phyloP scores from a whole-genome alignment of 1,140 invertebrate species.

The Uloborus diversus region DNA sequence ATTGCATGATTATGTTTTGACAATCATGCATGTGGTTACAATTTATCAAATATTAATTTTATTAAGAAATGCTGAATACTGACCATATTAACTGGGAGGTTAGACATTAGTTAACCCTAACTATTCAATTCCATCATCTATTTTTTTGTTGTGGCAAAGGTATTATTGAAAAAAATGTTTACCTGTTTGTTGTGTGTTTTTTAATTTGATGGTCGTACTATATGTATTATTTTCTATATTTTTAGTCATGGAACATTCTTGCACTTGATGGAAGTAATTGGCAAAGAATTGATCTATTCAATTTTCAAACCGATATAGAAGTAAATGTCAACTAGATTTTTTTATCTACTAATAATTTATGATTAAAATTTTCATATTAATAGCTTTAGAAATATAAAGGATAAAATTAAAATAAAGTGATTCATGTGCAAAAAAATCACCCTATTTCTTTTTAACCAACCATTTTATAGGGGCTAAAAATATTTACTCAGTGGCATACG shows the following conservation, averaged over 20 bases:
- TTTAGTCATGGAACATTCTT: slow-evolving; percentile 91
- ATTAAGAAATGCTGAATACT: no score
- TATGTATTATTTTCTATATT: slow-evolving; percentile 4
- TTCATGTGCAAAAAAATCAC: no score
- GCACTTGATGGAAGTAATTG: slow-evolving; percentile 99
- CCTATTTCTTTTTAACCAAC: no score
- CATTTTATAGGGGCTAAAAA: no score
- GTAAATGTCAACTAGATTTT: slow-evolving; percentile 72
- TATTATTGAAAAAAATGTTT: neutral
- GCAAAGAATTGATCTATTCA: slow-evolving; percentile 98
- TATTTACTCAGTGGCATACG: no score
- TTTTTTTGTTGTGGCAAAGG: neutral
- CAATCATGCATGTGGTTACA: no score
- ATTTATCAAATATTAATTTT: no score
- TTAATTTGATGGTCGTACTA: neutral
- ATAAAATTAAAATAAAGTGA: no score
- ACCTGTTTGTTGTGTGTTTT: neutral
- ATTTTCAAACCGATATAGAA: slow-evolving; percentile 98
- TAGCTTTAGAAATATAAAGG: no score
- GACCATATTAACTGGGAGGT: no score
- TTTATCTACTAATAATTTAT: neutral
- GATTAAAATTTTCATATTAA: neutral
- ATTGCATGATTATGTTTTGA: no score
- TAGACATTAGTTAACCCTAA: no score
- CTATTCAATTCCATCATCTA: neutral